Base-by-base conservation (phyloP, 2,797 vertebrate species). In the Sebastes trivittatus region DNA sequence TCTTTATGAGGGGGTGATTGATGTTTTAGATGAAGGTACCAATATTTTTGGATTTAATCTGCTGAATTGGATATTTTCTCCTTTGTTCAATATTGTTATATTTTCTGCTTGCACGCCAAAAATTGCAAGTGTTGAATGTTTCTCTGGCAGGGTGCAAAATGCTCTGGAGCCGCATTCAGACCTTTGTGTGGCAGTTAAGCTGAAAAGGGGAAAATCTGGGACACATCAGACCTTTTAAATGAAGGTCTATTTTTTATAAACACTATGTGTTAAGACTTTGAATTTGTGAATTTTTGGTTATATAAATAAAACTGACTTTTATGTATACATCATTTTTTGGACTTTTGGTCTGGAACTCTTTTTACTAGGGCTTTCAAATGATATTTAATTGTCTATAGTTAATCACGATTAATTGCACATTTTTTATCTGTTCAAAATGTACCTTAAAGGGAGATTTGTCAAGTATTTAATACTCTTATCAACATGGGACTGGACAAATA, bases 11-110 rank as follows among this genome's bases (percentile, higher is more conserved):
- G 23, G 61, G 23, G 30, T 56, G 79, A 78, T 69, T 62, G 80
- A 77, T 85, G 75, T 72, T 82, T 80, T 63, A n/a, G 85, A 86
- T 66, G 72, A 72, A 64, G 63, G 60, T 69, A 82, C 30, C 78
- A 76, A 49, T 82, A 86, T 85, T 89, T 90, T 84, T 27, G 83
- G 75, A 75, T 82, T 87, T 87, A 89, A 91, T 91, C 88, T 85
- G 64, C 68, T 64, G 56, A 87, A 80, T 61, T 82, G 77, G 69
- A 80, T 82, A 27, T 81, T 81, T 78, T 59, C 25, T 84, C 38
- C 49, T 84, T 80, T 65, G 36, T 83, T 80, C 65, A n/a, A 29
- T 72, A 16, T 75, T 56, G 67, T 87, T 82, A 23, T 27, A 59
- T 90, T 89, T 83, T 73, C 60, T 42, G 34, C 60, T 77, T 18